A percentile compares a stretch with the other conserved stretches of the same genome.
Evolutionary conservation across 2,797 vertebrate genomes (phyloP).

Genomic region (Coregonus suidteri): DNA sequence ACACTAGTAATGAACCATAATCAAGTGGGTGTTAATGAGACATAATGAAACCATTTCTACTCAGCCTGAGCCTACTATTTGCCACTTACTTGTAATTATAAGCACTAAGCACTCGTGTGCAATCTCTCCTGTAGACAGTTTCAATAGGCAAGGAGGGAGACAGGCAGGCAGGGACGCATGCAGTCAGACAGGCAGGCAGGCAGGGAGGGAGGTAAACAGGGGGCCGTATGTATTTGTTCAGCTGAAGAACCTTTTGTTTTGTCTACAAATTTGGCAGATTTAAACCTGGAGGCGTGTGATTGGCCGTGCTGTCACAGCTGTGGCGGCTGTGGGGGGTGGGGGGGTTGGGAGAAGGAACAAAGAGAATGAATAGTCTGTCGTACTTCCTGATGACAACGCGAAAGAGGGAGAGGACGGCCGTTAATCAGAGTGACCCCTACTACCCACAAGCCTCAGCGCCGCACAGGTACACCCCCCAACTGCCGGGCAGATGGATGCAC

Average conservation of each 20-base stretch:
- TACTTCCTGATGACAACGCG: constrained; percentile 79
- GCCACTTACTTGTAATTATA: constrained; percentile 95
- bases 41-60: constrained; percentile 97
- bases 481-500: background rate
- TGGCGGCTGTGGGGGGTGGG: constrained; percentile 60
- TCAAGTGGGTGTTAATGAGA: constrained; percentile 99
- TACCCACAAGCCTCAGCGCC: constrained; percentile 56
- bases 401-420: constrained; percentile 74
- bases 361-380: constrained; percentile 51
- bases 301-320: constrained; percentile 85
- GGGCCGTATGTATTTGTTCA: constrained; percentile 73
- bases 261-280: constrained; percentile 88
- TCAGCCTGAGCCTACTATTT: constrained; percentile 92
- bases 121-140: constrained; percentile 68
- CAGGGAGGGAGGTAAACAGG: constrained; percentile 35
- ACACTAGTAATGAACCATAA: constrained; percentile 97
- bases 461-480: too few relatives aligned
- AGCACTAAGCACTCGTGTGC: constrained; percentile 84
- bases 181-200: constrained; percentile 23
- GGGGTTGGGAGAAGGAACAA: constrained; percentile 65
- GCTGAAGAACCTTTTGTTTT: constrained; percentile 87
- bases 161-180: constrained; percentile 36
- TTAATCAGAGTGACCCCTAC: constrained; percentile 82
- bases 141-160: constrained; percentile 32
- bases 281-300: constrained; percentile 86